Conservation (phyloP, 2,797 vertebrate genomes). For the Phylloscopus collybita region DNA sequence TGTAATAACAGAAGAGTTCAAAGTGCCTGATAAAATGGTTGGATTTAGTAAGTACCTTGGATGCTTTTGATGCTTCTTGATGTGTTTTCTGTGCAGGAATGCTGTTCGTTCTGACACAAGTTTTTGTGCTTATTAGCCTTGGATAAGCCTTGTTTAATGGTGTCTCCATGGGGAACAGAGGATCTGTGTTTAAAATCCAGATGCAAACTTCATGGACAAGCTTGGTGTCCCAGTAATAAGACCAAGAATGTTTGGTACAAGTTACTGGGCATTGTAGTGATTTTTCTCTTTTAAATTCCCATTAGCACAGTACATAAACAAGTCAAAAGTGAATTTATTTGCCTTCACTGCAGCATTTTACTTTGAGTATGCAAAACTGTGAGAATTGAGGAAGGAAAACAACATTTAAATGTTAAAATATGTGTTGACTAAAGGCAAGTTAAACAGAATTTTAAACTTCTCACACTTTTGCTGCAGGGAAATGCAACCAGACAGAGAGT, state of each 20-base stretch:
- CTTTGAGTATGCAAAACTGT: background rate
- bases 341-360: background rate
- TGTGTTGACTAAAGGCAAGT: background rate
- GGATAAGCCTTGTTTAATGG: background rate
- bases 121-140: background rate
- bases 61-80: background rate
- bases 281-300: background rate
- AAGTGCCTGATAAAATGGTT: conserved; percentile 99
- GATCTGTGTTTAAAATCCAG: conserved; percentile 4
- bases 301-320: background rate
- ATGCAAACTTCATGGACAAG: background rate
- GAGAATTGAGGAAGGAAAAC: background rate
- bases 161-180: background rate
- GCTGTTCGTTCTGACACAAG: background rate
- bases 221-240: background rate
- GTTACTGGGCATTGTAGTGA: background rate
- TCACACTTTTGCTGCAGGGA: background rate
- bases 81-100: background rate
- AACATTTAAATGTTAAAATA: conserved; percentile 7
- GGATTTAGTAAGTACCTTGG: conserved; percentile 95
- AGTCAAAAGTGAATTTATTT: background rate
- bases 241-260: background rate
- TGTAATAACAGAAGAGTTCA: conserved; percentile 97
- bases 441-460: background rate
- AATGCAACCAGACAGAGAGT: background rate